Percentiles rank a stretch among this genome's conserved stretches.
Conservation (phyloP, 2,888 invertebrate species). For the Drosophila stalkeri region DNA sequence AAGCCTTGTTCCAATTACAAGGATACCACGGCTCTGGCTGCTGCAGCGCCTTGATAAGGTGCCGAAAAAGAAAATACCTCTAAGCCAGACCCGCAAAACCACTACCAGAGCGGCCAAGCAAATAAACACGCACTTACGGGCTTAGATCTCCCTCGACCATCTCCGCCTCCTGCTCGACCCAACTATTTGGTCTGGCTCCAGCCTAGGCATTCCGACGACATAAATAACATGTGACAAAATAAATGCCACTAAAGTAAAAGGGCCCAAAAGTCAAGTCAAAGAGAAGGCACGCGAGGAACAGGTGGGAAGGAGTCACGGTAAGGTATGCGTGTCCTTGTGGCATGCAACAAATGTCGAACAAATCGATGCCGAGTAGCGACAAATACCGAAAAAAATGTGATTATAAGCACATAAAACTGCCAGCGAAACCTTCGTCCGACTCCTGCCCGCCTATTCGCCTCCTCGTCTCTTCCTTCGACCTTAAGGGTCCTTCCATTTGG, state of each 20-base stretch:
- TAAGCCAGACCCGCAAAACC: constrained; percentile 51
- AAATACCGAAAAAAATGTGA: constrained; percentile 60
- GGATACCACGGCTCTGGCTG: constrained; percentile 31
- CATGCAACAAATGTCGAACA: constrained; percentile 74
- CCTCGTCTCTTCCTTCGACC: background rate
- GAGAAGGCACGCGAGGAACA: background rate
- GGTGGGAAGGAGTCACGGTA: background rate
- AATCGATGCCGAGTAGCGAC: constrained; percentile 60
- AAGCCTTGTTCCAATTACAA: constrained; percentile 66
- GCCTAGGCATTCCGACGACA: constrained; percentile 48
- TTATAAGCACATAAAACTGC: constrained; percentile 71
- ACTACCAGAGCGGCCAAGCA: constrained; percentile 42
- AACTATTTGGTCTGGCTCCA: constrained; percentile 2
- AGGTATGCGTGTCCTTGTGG: constrained; percentile 55
- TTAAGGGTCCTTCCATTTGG: constrained; percentile 25
- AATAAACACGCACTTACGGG: constrained; percentile 74
- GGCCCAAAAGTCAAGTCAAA: constrained; percentile 53
- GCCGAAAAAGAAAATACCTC: constrained; percentile 63
- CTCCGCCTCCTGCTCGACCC: background rate
- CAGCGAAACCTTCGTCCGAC: constrained; percentile 21
- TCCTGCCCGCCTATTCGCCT: background rate
- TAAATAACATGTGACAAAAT: constrained; percentile 74
- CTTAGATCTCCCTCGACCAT: constrained; percentile 45
- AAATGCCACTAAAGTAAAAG: constrained; percentile 66
- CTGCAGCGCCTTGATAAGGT: constrained; percentile 69